Evolutionary conservation across 2,888 invertebrate genomes (phyloP), one percentile per base, ranked within the genome.

Genomic region (Drosophila picticornis): DNA sequence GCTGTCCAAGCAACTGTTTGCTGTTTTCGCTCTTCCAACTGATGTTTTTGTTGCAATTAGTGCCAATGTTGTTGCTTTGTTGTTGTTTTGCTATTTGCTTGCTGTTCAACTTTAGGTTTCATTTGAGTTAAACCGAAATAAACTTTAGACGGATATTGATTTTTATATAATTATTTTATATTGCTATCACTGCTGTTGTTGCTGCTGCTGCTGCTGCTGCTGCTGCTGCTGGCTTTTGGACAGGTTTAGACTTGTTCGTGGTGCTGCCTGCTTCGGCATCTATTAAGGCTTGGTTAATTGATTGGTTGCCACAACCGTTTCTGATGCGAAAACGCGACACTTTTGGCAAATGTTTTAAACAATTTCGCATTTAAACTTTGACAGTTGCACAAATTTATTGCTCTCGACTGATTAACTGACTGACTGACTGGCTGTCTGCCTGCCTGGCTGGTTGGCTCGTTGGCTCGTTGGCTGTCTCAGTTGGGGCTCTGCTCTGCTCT

Each of bases 121-220:
- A 52, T 56, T 51, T 65, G 70, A 62, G 57, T 74, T 77, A 91
- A 91, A 87, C 91, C 91, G 92, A 91, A 91, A 91, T 92, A 93
- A 93, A 93, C 93, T 93, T 93, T 93, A 93, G 93, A 93, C 93
- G 93, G 93, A 93, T 93, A 92, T 92, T 92, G 92, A 92, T 92
- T 92, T 92, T 92, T 91, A 69, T 71, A 66, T 56, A 55, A 25
- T 31, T 60, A 65, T 53, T 31, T 25, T 51, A 16, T 76, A 31
- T 25, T 64, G 65, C 38, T 73, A 51, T 43, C 43, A 65, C n/a
- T 71, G 65, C 29, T 77, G 51, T 57, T 62, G 57, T 53, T 71
- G 63, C 7, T 75, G 34, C 32, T 32, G 52, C n/a, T 29, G 29
- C 6, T 53, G n/a, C 11, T 50, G 27, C 4, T 52, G 19, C 10